A percentile compares a stretch with the other conserved stretches of the same genome.
Conservation (phyloP, 2,888 invertebrate species). For the Lamproptera curius region DNA sequence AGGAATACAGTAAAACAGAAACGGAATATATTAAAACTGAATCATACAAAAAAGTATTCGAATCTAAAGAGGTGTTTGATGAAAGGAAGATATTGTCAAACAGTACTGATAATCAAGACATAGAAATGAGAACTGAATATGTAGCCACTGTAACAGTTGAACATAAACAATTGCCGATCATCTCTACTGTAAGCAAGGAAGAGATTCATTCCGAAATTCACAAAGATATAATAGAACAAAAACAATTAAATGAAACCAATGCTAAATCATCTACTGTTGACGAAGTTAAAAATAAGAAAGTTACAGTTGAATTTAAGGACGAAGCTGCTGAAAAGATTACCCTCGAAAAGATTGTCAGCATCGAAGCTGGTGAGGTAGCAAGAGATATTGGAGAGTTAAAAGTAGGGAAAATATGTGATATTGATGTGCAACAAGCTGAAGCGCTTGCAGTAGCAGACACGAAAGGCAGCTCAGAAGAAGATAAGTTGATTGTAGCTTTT, state of each 20-base stretch:
- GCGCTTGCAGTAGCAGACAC: background rate
- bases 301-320: background rate
- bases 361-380: background rate
- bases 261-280: background rate
- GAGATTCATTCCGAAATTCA: background rate
- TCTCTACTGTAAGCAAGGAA: background rate
- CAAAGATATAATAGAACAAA: background rate
- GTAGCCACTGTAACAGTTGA: conserved; percentile 17
- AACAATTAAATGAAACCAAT: background rate
- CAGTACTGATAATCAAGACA: background rate
- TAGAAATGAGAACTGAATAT: conserved; percentile 7
- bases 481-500: background rate
- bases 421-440: background rate
- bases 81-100: background rate
- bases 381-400: background rate
- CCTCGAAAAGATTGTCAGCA: background rate
- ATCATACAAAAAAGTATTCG: background rate
- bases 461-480: conserved; percentile 1
- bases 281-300: background rate
- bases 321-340: background rate
- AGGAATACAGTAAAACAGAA: background rate
- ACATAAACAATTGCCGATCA: conserved; percentile 5
- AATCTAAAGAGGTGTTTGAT: background rate
- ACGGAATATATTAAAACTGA: background rate
- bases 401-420: background rate